Conservation (phyloP, 2,113 vertebrate species). For the Seriola aureovittata region DNA sequence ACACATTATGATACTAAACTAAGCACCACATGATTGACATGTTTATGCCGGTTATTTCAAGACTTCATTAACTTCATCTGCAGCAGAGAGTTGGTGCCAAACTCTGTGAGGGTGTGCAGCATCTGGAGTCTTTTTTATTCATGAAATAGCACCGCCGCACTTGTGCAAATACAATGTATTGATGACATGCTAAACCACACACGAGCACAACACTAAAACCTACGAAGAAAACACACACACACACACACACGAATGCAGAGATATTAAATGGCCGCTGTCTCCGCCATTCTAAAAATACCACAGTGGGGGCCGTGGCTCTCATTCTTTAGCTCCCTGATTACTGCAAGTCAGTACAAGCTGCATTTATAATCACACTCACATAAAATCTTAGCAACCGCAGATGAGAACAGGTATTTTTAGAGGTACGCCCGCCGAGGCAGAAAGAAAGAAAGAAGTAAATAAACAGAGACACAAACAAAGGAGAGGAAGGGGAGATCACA, state of each 20-base stretch:
- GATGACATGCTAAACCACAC: conserved; percentile 6
- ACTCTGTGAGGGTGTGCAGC: conserved; percentile 2
- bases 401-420: conserved; percentile 57
- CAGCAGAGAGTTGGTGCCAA: conserved; percentile 12
- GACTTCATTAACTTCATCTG: conserved; percentile 8
- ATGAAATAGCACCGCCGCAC: conserved; percentile 6
- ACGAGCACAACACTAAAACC: neutral
- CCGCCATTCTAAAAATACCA: conserved; percentile 41
- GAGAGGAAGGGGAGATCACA: neutral
- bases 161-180: conserved; percentile 17
- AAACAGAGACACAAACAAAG: conserved; percentile 16
- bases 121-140: conserved; percentile 35
- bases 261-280: conserved; percentile 41
- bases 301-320: conserved; percentile 13
- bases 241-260: conserved; percentile 1
- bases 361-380: conserved; percentile 24
- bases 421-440: conserved; percentile 5
- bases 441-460: conserved; percentile 11
- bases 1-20: neutral
- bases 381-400: conserved; percentile 37
- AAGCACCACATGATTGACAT: neutral
- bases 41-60: conserved; percentile 10
- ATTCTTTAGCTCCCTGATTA: conserved; percentile 48
- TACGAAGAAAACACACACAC: neutral
- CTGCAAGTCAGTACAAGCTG: conserved; percentile 17